A percentile compares a stretch with the other conserved stretches of the same genome.
phyloP scores from a whole-genome alignment of 1,140 invertebrate genomes.

The Formica selysi region DNA sequence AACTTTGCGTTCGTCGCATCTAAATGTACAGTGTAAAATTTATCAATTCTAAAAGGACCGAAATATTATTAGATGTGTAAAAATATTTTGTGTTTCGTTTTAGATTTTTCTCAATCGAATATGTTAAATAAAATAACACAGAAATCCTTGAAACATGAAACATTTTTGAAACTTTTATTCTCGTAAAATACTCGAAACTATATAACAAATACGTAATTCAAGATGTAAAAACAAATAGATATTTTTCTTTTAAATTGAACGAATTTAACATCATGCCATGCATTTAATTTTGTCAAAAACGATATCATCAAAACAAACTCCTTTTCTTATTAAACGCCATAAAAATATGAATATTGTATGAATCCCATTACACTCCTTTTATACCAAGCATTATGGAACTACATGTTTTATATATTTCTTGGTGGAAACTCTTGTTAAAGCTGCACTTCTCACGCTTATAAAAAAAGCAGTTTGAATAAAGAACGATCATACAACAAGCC shows the following conservation, averaged over 20 bases:
- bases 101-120: not conserved
- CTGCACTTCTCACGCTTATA: constrained; percentile 31
- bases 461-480: constrained; percentile 18
- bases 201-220: not conserved
- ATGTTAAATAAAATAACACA: not conserved
- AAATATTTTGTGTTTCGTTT: not conserved
- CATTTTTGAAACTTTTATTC: too few relatives aligned
- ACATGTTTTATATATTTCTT: constrained; percentile 25
- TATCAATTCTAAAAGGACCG: not conserved
- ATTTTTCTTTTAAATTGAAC: not conserved
- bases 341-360: constrained; percentile 31
- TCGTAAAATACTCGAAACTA: not conserved
- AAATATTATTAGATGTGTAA: constrained; percentile 7
- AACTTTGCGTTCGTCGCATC: constrained; percentile 29
- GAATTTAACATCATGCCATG: not conserved
- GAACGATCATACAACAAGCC: constrained; percentile 11
- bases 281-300: not conserved
- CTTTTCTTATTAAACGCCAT: constrained; percentile 25
- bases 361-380: constrained; percentile 22
- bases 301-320: constrained; percentile 3
- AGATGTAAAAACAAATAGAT: not conserved
- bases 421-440: not conserved
- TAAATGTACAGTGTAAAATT: not conserved
- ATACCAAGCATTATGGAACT: not conserved
- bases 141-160: not conserved